phyloP scores from a whole-genome alignment of 2,888 invertebrate genomes.

The Mesoligia furuncula region DNA sequence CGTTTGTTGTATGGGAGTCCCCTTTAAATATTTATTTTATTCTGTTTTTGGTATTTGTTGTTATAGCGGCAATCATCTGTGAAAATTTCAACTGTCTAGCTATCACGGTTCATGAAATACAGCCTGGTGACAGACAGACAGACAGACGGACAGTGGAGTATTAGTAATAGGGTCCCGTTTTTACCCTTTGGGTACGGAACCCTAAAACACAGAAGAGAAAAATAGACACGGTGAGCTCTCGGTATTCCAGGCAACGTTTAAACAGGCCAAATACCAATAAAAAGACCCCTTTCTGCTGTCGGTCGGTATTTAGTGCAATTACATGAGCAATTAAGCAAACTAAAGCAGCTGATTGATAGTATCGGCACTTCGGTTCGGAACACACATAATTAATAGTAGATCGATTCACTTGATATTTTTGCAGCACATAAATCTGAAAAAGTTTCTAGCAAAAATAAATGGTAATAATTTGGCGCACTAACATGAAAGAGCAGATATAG shows the following conservation, averaged over 20 bases:
- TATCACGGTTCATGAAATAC: too few species aligned
- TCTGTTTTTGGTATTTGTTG: too few species aligned
- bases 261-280: constrained; percentile 37
- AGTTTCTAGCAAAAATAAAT: constrained; percentile 7
- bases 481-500: background rate
- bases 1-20: too few species aligned
- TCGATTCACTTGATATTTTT: constrained; percentile 26
- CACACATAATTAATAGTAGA: constrained; percentile 38
- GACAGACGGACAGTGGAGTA: too few species aligned
- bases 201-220: background rate
- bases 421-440: constrained; percentile 1
- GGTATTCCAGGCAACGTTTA: constrained; percentile 37
- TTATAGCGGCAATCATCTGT: too few species aligned
- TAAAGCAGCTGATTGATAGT: constrained; percentile 51
- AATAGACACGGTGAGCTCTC: constrained; percentile 25
- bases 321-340: constrained; percentile 59
- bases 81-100: too few species aligned
- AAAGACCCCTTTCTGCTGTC: constrained; percentile 38
- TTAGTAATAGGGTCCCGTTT: too few species aligned
- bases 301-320: constrained; percentile 48
- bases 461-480: background rate
- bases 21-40: too few species aligned
- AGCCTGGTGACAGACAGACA: too few species aligned
- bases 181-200: too few species aligned
- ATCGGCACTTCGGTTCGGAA: constrained; percentile 33